Base-by-base conservation (phyloP, 2,888 invertebrate species). In the Morpho deidamia region DNA sequence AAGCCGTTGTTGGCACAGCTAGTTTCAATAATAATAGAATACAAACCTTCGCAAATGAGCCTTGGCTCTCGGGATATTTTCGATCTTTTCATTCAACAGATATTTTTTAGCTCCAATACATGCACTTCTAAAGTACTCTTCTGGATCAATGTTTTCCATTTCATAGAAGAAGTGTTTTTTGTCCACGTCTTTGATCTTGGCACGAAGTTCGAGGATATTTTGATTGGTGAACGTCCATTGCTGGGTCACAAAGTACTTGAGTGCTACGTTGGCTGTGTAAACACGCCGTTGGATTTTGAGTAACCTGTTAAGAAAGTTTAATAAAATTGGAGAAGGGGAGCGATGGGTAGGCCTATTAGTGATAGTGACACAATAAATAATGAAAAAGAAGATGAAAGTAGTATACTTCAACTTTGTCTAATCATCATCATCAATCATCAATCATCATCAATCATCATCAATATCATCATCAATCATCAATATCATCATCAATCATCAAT, bases 221-320 rank as follows among this genome's bases (percentile, higher is more conserved):
- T 87, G 72, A 62, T 95, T 95, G 40, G 81, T 75, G 67, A 97
- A 96, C 0, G 79, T 83, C 97, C 97, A 98, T 61, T 95, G 91
- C 65, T 94, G 92, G 0, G 89, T 91, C 0, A 94, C 91, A 71
- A 96, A 98, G 74, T 94, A 94, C 8, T 92, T 83, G 3, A 98
- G 74, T 0, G 94, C 94, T 51, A 89, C 83, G 68, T 94, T 93
- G 0, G 96, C 94, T 11, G 91, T 91, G 76, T 94, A 96, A 44
- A 97, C 93, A 63, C 93, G 93, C 10, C 94, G 91, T 72, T 97
- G 97, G 34, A 97, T 71, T 76, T 92, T 94, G 8, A 96, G 80
- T 57, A 97, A 87, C 81, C 97, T 97, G 72, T 2, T 37, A 45
- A 32, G 23, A 11, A 23, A 5, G 3, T 8, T 33, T n/a, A 7